Base-by-base conservation (phyloP, 2,113 vertebrate genomes). In the Oceanites oceanicus region DNA sequence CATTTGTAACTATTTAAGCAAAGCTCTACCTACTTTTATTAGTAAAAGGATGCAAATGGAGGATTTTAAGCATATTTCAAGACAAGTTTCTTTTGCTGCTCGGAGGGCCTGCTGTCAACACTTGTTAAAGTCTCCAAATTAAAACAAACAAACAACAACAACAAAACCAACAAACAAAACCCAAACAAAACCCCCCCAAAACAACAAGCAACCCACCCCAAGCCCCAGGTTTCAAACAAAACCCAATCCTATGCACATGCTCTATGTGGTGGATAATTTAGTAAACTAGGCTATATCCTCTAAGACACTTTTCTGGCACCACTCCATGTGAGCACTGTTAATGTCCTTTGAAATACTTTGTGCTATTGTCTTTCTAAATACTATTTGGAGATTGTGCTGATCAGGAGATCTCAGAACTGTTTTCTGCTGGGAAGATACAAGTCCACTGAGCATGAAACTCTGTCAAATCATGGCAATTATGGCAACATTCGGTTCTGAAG, bases 1-100 rank as follows among this genome's bases (percentile, higher is more conserved):
- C 2, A 13, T 88, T 91, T 79, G 44, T 93, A 70, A 32, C 15
- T 66, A 25, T 68, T 93, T 86, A 88, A 93, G 65, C 55, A 65
- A 93, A 97, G 79, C 47, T 82, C 47, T 47, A 94, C 58, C 71
- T 83, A 76, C 61, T 94, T 68, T 88, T 83, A 83, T 74, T 73
- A 55, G 73, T 78, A 38, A 72, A 53, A 67, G 45, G 74, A 70
- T 50, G 20, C 26, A 82, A 87, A 78, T 4, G 13, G 25, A 36
- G 10, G 55, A 23, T 67, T 72, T 70, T 70, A 47, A 58, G 58
- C 34, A 7, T 50, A 49, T 75, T 86, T 73, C 83, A 68, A 65
- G 49, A 65, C 82, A 55, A 15, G 15, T 14, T 86, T 77, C 13
- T 94, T 75, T 55, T 92, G 47, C 55, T 85, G 34, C 62, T 96